Evolutionary conservation across 2,888 invertebrate species (phyloP).

Genomic region (Stenodera caucasica): DNA sequence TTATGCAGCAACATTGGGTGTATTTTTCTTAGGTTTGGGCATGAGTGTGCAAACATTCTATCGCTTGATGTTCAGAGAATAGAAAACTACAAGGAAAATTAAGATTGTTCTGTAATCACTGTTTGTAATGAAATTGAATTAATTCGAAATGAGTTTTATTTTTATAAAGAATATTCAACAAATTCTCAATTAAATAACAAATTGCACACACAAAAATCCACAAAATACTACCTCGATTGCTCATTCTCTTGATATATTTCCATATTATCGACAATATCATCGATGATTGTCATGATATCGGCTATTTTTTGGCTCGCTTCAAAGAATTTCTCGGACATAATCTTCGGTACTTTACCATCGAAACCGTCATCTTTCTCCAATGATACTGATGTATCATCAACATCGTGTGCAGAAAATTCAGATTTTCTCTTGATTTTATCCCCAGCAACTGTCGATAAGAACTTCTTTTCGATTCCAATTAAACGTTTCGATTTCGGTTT

Average conservation of each 20-base stretch:
- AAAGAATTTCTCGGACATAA: conserved; percentile 42
- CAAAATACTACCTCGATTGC: conserved; percentile 18
- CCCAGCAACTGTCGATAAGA: background rate
- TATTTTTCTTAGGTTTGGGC: no score
- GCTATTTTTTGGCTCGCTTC: conserved; percentile 51
- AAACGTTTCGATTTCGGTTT: conserved; percentile 1
- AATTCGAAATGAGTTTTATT: conserved; percentile 1
- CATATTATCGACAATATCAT: conserved; percentile 53
- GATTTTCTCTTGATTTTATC: conserved; percentile 1
- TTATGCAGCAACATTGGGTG: no score
- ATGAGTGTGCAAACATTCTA: no score
- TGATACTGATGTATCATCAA: conserved; percentile 23
- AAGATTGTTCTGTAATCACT: background rate
- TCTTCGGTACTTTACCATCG: conserved; percentile 27
- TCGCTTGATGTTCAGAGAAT: no score
- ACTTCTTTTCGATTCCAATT: conserved; percentile 7
- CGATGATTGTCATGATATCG: conserved; percentile 51
- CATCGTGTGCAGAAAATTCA: conserved; percentile 14
- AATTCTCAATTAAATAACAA: background rate
- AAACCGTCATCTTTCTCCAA: conserved; percentile 13
- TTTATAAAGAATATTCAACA: background rate
- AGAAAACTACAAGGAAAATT: no score
- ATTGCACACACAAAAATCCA: conserved; percentile 32
- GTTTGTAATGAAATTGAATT: background rate
- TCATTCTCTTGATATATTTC: conserved; percentile 44